Evolutionary conservation across 2,888 invertebrate species (phyloP), one percentile per base, ranked within the genome.

Genomic region (Zygogramma bicolorata): DNA sequence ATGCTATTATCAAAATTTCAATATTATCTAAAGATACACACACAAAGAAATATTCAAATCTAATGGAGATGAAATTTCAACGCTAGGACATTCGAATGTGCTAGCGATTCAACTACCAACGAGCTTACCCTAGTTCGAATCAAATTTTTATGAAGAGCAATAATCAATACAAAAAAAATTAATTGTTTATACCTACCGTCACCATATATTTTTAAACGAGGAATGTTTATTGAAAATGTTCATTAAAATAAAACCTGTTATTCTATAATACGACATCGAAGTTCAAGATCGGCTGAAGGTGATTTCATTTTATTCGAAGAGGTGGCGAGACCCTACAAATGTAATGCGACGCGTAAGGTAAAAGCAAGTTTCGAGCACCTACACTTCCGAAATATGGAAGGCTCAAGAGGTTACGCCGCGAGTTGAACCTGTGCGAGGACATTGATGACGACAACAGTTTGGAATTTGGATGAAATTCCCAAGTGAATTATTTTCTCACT

Each of bases 271-370:
- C n/a, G n/a, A 22, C 53, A 53, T 25, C 25, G 15, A 53, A 53
- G 53, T 53, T 53, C 53, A 53, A 53, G 53, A 25, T 53, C 53
- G 53, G n/a, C 53, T n/a, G 53, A 15, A 53, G 53, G 53, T 53
- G 53, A 53, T 53, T 25, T 25, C 22, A 53, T 27, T 53, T 27
- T n/a, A 53, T 53, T 46, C 46, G 10, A 46, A 46, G 46, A 46
- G 46, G 46, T 18, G 46, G 46, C 53, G 25, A 22, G 27, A 53
- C 5, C 53, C 53, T 25, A 53, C 27, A 53, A n/a, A 8, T 6
- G 27, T 53, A 27, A 25, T 53, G 8, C 22, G 27, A 53, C 53
- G 13, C n/a, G 15, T 27, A 53, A 53, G 53, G 27, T 53, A n/a
- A 53, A 53, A 53, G 27, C 53, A 27, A 27, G 53, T 53, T 25